Percentiles rank a stretch among this genome's conserved stretches.
These are phyloP conservation scores for Eptesicus fuscus DNA, from an alignment of 2,113 vertebrate genomes.

Conservation along the genomic window DNA sequence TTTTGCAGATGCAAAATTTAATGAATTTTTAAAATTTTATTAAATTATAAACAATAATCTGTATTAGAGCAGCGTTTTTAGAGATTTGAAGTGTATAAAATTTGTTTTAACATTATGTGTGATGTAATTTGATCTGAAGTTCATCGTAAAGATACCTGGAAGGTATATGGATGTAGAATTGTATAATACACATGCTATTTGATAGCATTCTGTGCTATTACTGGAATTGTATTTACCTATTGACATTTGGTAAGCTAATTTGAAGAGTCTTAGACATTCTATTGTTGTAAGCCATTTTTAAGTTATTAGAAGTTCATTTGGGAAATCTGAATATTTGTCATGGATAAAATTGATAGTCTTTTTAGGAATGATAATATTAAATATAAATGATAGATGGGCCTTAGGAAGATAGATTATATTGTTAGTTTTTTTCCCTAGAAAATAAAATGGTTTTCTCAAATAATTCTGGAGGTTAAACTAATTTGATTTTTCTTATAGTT, in stretches of 20 bases:
- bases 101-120: not conserved
- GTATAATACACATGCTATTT: not conserved
- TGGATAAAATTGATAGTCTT: slow-evolving; percentile 34
- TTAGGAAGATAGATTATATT: not conserved
- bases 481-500: slow-evolving; percentile 39
- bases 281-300: not conserved
- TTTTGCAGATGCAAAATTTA: not conserved
- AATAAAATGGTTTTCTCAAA: slow-evolving; percentile 38
- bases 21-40: slow-evolving; percentile 10
- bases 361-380: slow-evolving; percentile 21
- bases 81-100: slow-evolving; percentile 10
- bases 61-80: slow-evolving; percentile 34
- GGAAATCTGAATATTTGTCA: slow-evolving; percentile 6
- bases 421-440: not conserved
- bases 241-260: slow-evolving; percentile 18
- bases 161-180: not conserved
- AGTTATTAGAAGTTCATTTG: slow-evolving; percentile 38
- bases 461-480: slow-evolving; percentile 2
- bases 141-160: not conserved
- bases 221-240: not conserved
- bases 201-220: not conserved
- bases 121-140: not conserved
- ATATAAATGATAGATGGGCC: not conserved
- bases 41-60: slow-evolving; percentile 22
- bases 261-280: slow-evolving; percentile 5